A percentile compares a stretch with the other conserved stretches of the same genome.
Conservation (phyloP, 2,888 invertebrate genomes). For the Callimorpha dominula region DNA sequence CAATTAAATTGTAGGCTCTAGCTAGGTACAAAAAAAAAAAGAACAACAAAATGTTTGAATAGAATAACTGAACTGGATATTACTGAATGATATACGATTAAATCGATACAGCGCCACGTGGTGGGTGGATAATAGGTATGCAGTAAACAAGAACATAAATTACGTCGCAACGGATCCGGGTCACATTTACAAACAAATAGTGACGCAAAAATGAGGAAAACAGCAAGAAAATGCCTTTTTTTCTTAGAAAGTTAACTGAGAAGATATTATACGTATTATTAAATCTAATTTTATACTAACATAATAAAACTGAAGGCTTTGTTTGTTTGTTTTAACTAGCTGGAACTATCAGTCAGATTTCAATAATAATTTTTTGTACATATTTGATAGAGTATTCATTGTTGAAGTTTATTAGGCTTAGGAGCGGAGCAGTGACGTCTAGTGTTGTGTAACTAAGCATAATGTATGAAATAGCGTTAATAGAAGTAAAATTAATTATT, state of each 20-base stretch:
- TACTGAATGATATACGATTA: slow-evolving; percentile 4
- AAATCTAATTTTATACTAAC: not conserved
- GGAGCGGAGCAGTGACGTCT: too few relatives aligned
- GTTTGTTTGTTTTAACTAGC: too few relatives aligned
- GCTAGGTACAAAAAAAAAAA: not conserved
- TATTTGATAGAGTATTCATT: too few relatives aligned
- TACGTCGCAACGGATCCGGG: slow-evolving; percentile 23
- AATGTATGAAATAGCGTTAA: too few relatives aligned
- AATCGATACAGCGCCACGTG: slow-evolving; percentile 17
- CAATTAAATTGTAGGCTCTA: not conserved
- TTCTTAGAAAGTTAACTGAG: not conserved
- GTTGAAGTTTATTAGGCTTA: too few relatives aligned
- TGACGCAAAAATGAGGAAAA: slow-evolving; percentile 14
- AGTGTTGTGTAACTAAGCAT: too few relatives aligned
- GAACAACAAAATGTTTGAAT: not conserved
- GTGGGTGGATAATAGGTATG: slow-evolving; percentile 19
- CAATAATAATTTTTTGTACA: too few relatives aligned
- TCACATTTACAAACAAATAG: slow-evolving; percentile 12
- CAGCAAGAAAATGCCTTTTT: slow-evolving; percentile 3
- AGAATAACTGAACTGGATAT: not conserved
- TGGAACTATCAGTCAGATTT: too few relatives aligned
- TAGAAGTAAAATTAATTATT: not conserved
- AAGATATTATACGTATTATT: not conserved
- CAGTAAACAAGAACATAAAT: slow-evolving; percentile 29
- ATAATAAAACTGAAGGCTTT: too few relatives aligned